These are phyloP conservation scores for Drosophila repleta DNA, from an alignment of 1,140 invertebrate genomes.

Conservation along the genomic window DNA sequence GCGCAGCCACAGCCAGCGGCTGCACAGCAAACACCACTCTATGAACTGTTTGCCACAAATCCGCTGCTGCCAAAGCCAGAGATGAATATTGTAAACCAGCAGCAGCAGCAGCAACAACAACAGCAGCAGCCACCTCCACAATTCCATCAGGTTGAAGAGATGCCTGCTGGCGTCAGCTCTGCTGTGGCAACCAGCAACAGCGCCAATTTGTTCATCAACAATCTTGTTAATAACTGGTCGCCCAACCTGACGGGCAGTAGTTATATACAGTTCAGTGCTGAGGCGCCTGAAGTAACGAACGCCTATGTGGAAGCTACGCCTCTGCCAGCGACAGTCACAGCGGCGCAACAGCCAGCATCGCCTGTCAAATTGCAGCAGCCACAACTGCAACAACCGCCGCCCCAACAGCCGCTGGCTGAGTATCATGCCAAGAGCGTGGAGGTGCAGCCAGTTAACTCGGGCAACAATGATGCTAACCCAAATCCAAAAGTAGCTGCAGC, in stretches of 20 bases:
- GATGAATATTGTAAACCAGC: conserved; percentile 41
- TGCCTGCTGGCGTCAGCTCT: conserved; percentile 1
- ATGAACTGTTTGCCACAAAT: conserved; percentile 77
- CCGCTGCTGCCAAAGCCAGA: conserved; percentile 70
- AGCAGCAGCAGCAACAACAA: conserved; percentile 31
- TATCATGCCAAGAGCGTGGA: conserved; percentile 25
- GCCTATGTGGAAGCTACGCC: conserved; percentile 20
- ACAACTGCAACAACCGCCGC: conserved; percentile 5
- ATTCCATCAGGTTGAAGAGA: conserved; percentile 51
- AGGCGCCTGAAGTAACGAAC: conserved; percentile 70
- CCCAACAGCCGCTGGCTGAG: conserved; percentile 18
- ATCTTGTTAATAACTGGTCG: conserved; percentile 92
- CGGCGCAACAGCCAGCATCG: background rate
- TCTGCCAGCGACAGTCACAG: conserved; percentile 4
- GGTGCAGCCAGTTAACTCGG: background rate
- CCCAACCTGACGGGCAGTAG: conserved; percentile 91
- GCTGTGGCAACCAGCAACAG: conserved; percentile 32
- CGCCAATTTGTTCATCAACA: conserved; percentile 86
- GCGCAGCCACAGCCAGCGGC: conserved; percentile 19
- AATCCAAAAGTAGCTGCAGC: background rate
- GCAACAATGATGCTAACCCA: conserved; percentile 4
- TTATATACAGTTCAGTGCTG: conserved; percentile 90
- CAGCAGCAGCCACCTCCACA: conserved; percentile 30
- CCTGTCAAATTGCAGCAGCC: conserved; percentile 29
- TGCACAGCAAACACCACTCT: conserved; percentile 54